Evolutionary conservation across 2,888 invertebrate genomes (phyloP), one percentile per base, ranked within the genome.

Genomic region (Leptarthrus brevirostris): DNA sequence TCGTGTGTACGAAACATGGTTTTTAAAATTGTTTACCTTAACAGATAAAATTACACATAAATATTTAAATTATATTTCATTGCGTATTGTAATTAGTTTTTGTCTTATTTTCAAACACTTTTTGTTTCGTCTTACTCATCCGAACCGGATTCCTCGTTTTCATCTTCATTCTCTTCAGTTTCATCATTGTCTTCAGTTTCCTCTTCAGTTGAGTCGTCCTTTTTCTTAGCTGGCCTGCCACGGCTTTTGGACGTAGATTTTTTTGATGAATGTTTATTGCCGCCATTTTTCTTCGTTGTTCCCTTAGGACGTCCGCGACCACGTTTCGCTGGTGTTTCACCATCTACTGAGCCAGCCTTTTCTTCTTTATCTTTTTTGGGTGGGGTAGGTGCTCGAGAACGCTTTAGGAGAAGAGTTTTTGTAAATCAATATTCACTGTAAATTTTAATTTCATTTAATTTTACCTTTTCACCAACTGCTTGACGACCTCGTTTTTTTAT

Each of bases 241-340:
- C 79, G 78, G 54, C 77, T 77, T 66, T 78, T 78, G 16, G 30
- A 53, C 14, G 30, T 36, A 18, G 16, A 44, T 58, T 78, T 79
- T 22, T 77, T 78, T 56, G 36, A 4, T 10, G 75, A 49, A 72
- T 74, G 77, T 24, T 76, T 72, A 47, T 75, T 79, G 10, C 77
- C 78, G 84, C 83, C 73, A 83, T 83, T 78, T 82, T 86, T 88
- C 82, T 88, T 88, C 82, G 87, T 87, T 22, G 88, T 85, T 40
- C 88, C 88, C 79, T 88, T 88, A 22, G 88, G 88, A 78, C 88
- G 85, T 77, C 88, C 88, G 80, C 88, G 82, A 20, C 88, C 88
- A 81, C 88, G 83, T 83, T 88, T 88, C 58, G 86, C 87, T 80
- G 85, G 85, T 72, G 87, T 87, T 76, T 87, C 86, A 76, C 86